Conservation (phyloP, 2,797 vertebrate species). For the Labeo calbasu region DNA sequence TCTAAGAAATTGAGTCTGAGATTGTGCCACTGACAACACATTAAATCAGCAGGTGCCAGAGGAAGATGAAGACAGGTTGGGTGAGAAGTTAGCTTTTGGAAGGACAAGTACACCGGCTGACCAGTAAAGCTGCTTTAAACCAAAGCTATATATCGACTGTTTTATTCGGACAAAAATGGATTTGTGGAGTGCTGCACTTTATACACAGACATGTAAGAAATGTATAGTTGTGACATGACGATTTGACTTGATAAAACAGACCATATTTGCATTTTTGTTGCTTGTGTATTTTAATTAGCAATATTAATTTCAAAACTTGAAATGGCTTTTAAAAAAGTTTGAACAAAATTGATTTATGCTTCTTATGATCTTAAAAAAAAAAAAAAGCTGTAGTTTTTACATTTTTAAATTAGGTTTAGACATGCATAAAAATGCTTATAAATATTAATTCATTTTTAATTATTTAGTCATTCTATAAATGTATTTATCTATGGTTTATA, state of each 20-base stretch:
- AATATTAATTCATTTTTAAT: no score
- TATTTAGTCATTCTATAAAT: no score
- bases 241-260: background rate
- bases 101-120: background rate
- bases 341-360: no score
- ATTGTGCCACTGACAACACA: slow-evolving; percentile 1
- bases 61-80: background rate
- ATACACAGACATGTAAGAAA: background rate
- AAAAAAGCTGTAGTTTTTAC: no score
- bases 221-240: background rate
- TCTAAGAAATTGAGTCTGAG: slow-evolving; percentile 23
- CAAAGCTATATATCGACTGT: background rate
- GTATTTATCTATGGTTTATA: no score
- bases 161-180: background rate
- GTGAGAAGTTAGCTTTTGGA: background rate
- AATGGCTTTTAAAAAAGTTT: no score
- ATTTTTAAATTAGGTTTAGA: no score
- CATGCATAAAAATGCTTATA: no score
- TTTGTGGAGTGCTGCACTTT: background rate
- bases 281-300: no score
- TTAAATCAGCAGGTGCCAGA: slow-evolving; percentile 18
- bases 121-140: slow-evolving; percentile 1
- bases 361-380: no score
- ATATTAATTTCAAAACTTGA: no score
- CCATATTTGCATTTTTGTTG: background rate